phyloP scores from a whole-genome alignment of 2,888 invertebrate species.

The Actias luna region DNA sequence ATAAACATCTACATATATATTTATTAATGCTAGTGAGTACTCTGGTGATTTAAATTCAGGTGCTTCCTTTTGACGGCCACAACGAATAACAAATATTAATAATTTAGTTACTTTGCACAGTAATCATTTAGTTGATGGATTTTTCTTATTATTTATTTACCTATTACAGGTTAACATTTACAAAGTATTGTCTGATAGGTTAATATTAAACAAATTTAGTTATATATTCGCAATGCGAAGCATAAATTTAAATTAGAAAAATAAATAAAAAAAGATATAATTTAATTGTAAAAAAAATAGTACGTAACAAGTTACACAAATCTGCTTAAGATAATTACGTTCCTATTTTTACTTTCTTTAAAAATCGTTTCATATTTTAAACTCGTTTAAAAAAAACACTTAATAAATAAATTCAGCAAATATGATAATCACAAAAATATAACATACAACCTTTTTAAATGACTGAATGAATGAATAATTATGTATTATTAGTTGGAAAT shows the following conservation, averaged over 20 bases:
- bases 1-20: conserved; percentile 3
- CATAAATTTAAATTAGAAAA: neutral
- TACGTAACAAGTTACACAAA: too few relatives aligned
- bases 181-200: neutral
- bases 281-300: too few relatives aligned
- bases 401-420: too few relatives aligned
- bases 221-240: neutral
- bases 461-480: too few relatives aligned
- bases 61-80: neutral
- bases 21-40: neutral
- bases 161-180: neutral
- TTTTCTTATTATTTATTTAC: neutral
- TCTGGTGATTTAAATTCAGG: neutral
- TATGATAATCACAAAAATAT: too few relatives aligned
- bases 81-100: neutral
- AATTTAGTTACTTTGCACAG: neutral
- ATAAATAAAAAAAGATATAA: too few relatives aligned
- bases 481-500: too few relatives aligned
- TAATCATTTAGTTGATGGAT: neutral
- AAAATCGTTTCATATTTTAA: too few relatives aligned
- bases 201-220: neutral
- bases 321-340: too few relatives aligned
- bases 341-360: too few relatives aligned
- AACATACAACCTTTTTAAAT: too few relatives aligned
- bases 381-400: too few relatives aligned